Evolutionary conservation across 2,888 invertebrate genomes (phyloP), one percentile per base, ranked within the genome.

Genomic region (Andrena trimmerana): DNA sequence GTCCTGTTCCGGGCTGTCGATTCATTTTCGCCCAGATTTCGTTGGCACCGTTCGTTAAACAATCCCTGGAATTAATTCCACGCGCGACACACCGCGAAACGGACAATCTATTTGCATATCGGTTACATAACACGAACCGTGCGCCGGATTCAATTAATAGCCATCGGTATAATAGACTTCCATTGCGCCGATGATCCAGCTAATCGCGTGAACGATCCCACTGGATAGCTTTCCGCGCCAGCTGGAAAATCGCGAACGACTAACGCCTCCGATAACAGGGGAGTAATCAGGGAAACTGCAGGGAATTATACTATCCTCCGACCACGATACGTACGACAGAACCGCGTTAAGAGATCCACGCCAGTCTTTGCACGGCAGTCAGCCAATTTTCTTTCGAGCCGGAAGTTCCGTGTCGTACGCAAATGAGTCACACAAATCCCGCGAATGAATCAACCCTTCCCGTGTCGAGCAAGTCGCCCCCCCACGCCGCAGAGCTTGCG

Each of bases 51-150:
- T 78, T 63, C 80, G 78, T 78, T 78, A 68, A 81, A 81, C 80
- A 81, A 81, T 73, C 66, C 73, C 69, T 27, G 81, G 69, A 79
- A 79, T 82, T 79, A 80, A 82, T 82, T 74, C 80, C 65, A 67
- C 13, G 74, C 70, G 69, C 73, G 73, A 79, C 73, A 74, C 73
- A 74, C 65, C 33, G 69, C 74, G 80, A 66, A 80, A 80, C 74
- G 60, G 82, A 79, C 70, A 74, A 79, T 82, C 82, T 74, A 80
- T 80, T 82, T 82, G 82, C 80, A 75, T 82, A 82, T 78, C 74
- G 82, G 80, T 80, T 82, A 79, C 82, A 75, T 82, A 80, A 82
- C 82, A 80, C 70, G 80, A 68, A 27, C 78, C 68, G 52, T n/a
- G 36, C 66, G 70, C 62, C 10, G 78, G 80, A 81, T 81, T 81